These are phyloP conservation scores for Drosophila dives DNA, from an alignment of 2,888 invertebrate species.

Conservation along the genomic window DNA sequence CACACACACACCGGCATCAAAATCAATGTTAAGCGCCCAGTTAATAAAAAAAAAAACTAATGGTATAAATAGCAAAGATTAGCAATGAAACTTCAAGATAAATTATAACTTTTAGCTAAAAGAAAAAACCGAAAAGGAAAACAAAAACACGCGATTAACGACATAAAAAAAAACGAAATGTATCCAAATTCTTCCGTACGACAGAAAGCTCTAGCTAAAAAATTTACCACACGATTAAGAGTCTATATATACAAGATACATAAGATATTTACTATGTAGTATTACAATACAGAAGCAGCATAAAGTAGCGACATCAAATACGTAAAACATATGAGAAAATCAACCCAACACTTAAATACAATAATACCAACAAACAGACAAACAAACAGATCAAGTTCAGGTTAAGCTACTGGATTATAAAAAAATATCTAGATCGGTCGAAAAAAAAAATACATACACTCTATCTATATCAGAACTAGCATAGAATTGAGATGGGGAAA, in stretches of 20 bases:
- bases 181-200: slow-evolving; percentile 79
- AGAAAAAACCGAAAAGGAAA: background rate
- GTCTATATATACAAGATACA: slow-evolving; percentile 67
- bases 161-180: slow-evolving; percentile 44
- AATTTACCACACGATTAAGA: slow-evolving; percentile 74
- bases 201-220: slow-evolving; percentile 66
- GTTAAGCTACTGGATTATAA: slow-evolving; percentile 38
- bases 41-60: slow-evolving; percentile 27
- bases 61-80: slow-evolving; percentile 55
- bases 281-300: slow-evolving; percentile 51
- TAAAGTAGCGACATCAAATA: slow-evolving; percentile 65
- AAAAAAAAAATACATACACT: slow-evolving; percentile 1
- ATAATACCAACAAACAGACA: slow-evolving; percentile 38
- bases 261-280: slow-evolving; percentile 39
- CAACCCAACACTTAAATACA: slow-evolving; percentile 46
- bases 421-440: slow-evolving; percentile 26
- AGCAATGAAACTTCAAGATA: slow-evolving; percentile 65
- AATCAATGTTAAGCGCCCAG: slow-evolving; percentile 60
- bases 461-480: slow-evolving; percentile 28
- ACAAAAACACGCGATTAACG: background rate
- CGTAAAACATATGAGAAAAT: slow-evolving; percentile 70
- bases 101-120: slow-evolving; percentile 75
- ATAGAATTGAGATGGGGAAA: slow-evolving; percentile 13
- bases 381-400: slow-evolving; percentile 46
- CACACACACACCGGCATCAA: slow-evolving; percentile 13